Evolutionary conservation across 2,888 invertebrate genomes (phyloP).

Genomic region (Petrolisthes cinctipes): DNA sequence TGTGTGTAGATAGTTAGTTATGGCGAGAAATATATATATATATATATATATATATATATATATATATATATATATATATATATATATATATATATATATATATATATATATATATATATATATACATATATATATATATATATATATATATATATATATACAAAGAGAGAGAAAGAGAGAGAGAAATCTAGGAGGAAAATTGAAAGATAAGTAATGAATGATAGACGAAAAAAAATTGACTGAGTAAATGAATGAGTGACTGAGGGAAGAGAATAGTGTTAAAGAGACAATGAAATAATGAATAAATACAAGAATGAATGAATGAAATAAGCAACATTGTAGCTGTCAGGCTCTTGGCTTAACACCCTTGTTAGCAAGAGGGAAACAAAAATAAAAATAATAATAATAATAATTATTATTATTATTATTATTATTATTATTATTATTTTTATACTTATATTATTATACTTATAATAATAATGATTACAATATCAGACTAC

Average conservation of each 20-base stretch:
- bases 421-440: background rate
- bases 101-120: background rate
- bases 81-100: too few species aligned
- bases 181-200: background rate
- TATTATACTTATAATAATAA: background rate
- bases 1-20: slow-evolving; percentile 16
- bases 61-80: background rate
- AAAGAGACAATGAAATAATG: background rate
- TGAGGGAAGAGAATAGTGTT: background rate
- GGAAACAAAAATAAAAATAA: background rate
- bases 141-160: too few species aligned
- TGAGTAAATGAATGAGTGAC: background rate
- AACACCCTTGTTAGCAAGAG: background rate
- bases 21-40: slow-evolving; percentile 7
- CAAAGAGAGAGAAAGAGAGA: background rate
- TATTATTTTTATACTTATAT: background rate
- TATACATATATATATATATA: background rate
- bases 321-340: background rate
- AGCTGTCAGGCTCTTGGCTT: background rate
- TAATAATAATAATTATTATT: background rate
- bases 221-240: background rate
- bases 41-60: slow-evolving; percentile 24
- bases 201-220: background rate
- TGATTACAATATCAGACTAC: background rate
- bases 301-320: background rate